Conservation (phyloP, 2,113 vertebrate species). For the Chroicocephalus ridibundus region DNA sequence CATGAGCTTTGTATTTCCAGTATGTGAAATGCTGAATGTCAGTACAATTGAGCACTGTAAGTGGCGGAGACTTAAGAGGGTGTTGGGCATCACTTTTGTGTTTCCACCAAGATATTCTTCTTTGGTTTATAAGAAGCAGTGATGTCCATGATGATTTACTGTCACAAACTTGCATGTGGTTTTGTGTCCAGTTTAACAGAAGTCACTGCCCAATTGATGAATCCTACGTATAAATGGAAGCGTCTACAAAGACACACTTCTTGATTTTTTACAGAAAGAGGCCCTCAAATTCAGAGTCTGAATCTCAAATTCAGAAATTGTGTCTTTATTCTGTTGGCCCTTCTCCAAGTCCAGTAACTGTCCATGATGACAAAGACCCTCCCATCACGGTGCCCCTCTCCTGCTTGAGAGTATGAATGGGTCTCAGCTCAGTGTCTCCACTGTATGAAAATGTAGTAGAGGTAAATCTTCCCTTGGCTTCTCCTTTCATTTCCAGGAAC, state of each 20-base stretch:
- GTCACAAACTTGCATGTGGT: neutral
- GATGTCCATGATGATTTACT: neutral
- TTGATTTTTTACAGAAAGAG: neutral
- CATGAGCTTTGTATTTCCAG: neutral
- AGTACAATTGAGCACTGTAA: neutral
- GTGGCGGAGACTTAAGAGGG: neutral
- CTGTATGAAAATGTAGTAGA: neutral
- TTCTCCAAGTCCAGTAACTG: neutral
- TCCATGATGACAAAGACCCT: neutral
- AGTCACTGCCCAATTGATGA: neutral
- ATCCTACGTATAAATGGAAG: neutral
- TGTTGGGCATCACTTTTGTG: neutral
- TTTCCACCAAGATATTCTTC: neutral
- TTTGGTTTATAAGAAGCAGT: neutral
- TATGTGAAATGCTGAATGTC: neutral
- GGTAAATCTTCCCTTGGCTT: neutral
- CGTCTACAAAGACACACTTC: neutral
- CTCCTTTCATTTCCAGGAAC: neutral
- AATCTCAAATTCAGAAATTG: neutral
- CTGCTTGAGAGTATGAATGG: neutral
- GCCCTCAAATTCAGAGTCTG: too few relatives aligned
- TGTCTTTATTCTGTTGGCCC: neutral
- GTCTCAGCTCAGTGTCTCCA: neutral
- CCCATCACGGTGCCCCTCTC: neutral
- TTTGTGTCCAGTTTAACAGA: neutral